Conservation (phyloP, 2,797 vertebrate species). For the Rhadinocentrus ornatus region DNA sequence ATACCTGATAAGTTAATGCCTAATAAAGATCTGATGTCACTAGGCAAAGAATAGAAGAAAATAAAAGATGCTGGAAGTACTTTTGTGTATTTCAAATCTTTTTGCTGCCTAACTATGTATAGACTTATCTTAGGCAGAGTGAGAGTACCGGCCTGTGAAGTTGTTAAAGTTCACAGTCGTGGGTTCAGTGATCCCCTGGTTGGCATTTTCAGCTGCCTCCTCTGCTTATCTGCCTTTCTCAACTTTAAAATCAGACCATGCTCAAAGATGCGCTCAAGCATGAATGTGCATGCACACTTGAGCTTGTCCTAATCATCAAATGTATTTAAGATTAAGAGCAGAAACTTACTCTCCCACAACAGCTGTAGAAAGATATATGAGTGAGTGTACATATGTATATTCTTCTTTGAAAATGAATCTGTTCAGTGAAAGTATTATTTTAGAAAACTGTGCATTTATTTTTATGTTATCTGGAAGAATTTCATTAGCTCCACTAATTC, state of each 20-base stretch:
- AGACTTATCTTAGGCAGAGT: slow-evolving; percentile 43
- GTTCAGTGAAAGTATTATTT: no score
- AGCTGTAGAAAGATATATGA: background rate
- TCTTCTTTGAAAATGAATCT: background rate
- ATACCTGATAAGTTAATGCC: slow-evolving; percentile 1
- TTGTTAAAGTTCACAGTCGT: slow-evolving; percentile 68
- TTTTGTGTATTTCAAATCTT: slow-evolving; percentile 37
- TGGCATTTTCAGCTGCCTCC: slow-evolving; percentile 61
- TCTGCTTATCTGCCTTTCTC: slow-evolving; percentile 52
- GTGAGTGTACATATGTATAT: background rate
- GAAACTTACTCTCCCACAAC: slow-evolving; percentile 7
- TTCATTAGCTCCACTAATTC: no score
- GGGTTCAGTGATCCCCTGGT: slow-evolving; percentile 55
- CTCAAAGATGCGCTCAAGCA: slow-evolving; percentile 4
- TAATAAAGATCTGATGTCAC: slow-evolving; percentile 23
- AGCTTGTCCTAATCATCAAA: background rate
- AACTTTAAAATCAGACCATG: slow-evolving; percentile 51
- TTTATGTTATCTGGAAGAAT: no score
- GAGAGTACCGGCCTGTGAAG: slow-evolving; percentile 58
- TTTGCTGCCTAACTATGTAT: slow-evolving; percentile 52
- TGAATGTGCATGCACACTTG: background rate
- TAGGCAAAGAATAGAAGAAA: background rate
- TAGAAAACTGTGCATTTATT: no score
- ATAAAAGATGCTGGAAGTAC: slow-evolving; percentile 11
- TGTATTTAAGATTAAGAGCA: slow-evolving; percentile 4